Percentiles rank a stretch among this genome's conserved stretches.
phyloP scores from a whole-genome alignment of 1,140 invertebrate genomes.

The Pseudomyrmex dendroicus region DNA sequence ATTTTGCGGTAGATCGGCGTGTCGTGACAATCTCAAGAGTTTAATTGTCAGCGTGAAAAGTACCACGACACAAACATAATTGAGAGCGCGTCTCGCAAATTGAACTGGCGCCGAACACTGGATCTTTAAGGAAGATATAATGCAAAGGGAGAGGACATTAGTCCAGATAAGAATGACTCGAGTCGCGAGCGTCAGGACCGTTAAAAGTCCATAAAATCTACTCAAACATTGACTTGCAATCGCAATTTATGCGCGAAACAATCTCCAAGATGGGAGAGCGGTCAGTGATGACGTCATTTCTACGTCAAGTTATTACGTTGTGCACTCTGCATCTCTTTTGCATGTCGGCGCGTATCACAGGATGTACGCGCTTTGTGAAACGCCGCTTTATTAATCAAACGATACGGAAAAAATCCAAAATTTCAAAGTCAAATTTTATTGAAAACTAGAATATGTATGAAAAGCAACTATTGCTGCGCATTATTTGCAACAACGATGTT shows the following conservation, averaged over 20 bases:
- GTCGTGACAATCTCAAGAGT: background rate
- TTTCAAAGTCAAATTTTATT: no score
- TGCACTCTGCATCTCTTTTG: background rate
- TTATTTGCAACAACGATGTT: no score
- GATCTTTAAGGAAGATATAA: conserved; percentile 50
- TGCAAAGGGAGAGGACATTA: background rate
- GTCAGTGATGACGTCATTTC: conserved; percentile 57
- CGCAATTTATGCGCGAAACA: conserved; percentile 50
- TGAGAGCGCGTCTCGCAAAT: conserved; percentile 53
- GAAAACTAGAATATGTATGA: no score
- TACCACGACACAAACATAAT: background rate
- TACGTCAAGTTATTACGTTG: conserved; percentile 41
- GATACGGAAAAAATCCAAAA: background rate
- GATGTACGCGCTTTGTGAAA: conserved; percentile 6
- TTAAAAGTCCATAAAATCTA: conserved; percentile 64
- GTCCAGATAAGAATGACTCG: conserved; percentile 51
- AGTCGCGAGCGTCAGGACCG: conserved; percentile 27
- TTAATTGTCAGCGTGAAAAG: background rate
- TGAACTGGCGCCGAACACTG: conserved; percentile 58
- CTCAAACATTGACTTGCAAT: conserved; percentile 47
- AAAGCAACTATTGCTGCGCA: no score
- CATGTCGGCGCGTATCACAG: background rate
- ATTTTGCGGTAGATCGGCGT: background rate
- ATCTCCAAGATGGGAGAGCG: conserved; percentile 32
- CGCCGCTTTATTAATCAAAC: background rate